Base-by-base conservation (phyloP, 1,140 invertebrate genomes). In the Episyrphus balteatus region DNA sequence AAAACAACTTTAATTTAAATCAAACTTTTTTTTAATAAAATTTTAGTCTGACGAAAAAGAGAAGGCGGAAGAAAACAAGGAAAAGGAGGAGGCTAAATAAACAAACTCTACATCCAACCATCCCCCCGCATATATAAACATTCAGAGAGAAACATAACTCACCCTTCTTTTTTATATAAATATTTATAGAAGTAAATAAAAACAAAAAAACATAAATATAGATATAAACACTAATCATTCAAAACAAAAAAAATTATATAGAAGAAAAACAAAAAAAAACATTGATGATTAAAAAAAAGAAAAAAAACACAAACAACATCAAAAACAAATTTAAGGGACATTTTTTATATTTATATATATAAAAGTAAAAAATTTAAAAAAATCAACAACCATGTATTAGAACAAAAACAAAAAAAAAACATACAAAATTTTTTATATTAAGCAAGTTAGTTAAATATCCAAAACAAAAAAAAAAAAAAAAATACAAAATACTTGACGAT, bases 41-140 rank as follows among this genome's bases (percentile, higher is more conserved):
- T 59, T 62, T 7, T 49, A 75, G 74, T 71, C 70, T 57, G 75
- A 82, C 49, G 76, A 82, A 51, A 80, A 81, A 61, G 81, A 82
- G 54, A 78, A 79, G 58, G 72, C 75, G 37, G 81, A 83, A 52
- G 79, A 84, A 59, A 83, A 83, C 58, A 81, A 82, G 66, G 81
- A 84, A 51, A 81, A 82, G 58, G 83, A 87, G 56, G 66, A 68
- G 47, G 62, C 66, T 61, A 66, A 68, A 55, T 66, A 67, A 63
- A 59, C 52, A 43, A 41, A 18, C 10, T 19, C 14, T 46, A 40
- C 44, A 48, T 26, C 21, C 21, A 26, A 26, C 21, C 21, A 26
- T 21, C 26, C 19, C 13, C 17, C 12, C n/a, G 26, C 18, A 42
- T 42, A 14, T 13, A 42, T 17, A 40, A 15, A 17, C 15, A 21